Percentiles rank a stretch among this genome's conserved stretches.
Evolutionary conservation across 2,797 vertebrate species (phyloP).

Genomic region (Tamandua tetradactyla): DNA sequence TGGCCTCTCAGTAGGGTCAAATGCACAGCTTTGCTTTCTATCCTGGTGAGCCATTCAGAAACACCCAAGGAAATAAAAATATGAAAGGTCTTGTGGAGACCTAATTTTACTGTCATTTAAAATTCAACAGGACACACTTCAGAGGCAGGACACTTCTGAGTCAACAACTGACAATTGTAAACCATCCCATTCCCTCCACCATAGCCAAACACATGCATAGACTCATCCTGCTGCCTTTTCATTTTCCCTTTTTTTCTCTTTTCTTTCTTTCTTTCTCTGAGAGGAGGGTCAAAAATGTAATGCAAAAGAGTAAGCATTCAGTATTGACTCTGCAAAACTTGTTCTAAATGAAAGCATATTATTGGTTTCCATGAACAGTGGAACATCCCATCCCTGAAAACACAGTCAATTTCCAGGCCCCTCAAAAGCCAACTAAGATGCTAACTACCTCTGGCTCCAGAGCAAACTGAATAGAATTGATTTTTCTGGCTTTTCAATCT

Average conservation of each 20-base stretch:
- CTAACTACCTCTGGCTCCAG: constrained; percentile 21
- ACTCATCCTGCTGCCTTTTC: constrained; percentile 63
- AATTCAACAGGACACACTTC: constrained; percentile 78
- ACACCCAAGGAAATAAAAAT: constrained; percentile 82
- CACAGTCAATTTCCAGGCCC: constrained; percentile 76
- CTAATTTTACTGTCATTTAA: constrained; percentile 76
- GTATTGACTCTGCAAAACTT: constrained; percentile 72
- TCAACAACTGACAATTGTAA: constrained; percentile 83
- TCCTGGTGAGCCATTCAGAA: constrained; percentile 81
- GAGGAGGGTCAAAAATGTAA: constrained; percentile 71
- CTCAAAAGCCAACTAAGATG: constrained; percentile 64
- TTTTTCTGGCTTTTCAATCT: constrained; percentile 10
- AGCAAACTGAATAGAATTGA: constrained; percentile 64
- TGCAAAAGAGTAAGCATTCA: constrained; percentile 77
- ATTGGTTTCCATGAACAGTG: constrained; percentile 80
- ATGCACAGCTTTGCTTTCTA: constrained; percentile 30
- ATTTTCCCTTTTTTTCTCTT: fast-evolving
- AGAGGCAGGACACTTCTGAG: constrained; percentile 76
- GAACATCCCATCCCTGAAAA: constrained; percentile 70
- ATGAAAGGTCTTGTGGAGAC: constrained; percentile 74
- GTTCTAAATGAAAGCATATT: constrained; percentile 74
- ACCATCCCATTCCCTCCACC: constrained; percentile 75
- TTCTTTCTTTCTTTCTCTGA: not conserved
- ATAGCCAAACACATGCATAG: constrained; percentile 44
- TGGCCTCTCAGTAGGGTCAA: constrained; percentile 51